phyloP scores from a whole-genome alignment of 2,888 invertebrate genomes.

The Exocentrus adspersus region DNA sequence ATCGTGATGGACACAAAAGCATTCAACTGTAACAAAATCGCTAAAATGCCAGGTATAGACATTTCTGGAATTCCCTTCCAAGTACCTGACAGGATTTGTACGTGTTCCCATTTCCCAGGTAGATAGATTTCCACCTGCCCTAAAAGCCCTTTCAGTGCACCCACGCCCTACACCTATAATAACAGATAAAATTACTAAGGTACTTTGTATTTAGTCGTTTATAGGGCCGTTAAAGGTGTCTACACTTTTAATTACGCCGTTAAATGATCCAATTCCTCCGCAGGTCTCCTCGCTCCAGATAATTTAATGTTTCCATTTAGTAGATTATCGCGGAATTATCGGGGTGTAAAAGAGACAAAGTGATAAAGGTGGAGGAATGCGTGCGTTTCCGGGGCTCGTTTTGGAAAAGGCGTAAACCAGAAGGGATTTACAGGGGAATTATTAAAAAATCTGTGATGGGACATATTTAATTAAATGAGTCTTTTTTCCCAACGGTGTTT shows the following conservation, averaged over 20 bases:
- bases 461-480: no score
- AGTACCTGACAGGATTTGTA: constrained; percentile 3
- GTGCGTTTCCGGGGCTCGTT: no score
- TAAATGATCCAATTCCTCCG: background rate
- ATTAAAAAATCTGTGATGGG: no score
- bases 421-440: no score
- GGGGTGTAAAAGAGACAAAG: background rate
- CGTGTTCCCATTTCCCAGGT: background rate
- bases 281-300: background rate
- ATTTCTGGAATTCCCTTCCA: background rate
- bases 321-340: background rate
- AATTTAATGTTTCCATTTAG: background rate
- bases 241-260: constrained; percentile 1
- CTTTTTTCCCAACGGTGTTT: no score
- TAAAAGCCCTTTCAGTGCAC: constrained; percentile 11
- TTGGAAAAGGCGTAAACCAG: no score
- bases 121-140: constrained; percentile 10
- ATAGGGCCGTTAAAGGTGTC: background rate
- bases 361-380: background rate
- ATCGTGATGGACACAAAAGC: no score
- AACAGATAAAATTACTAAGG: constrained; percentile 7
- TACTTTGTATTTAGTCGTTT: background rate
- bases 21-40: no score
- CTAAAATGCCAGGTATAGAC: background rate
- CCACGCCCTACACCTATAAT: background rate